Percentiles rank a stretch among this genome's conserved stretches.
Conservation (phyloP, 2,113 vertebrate genomes). For the Origma solitaria region DNA sequence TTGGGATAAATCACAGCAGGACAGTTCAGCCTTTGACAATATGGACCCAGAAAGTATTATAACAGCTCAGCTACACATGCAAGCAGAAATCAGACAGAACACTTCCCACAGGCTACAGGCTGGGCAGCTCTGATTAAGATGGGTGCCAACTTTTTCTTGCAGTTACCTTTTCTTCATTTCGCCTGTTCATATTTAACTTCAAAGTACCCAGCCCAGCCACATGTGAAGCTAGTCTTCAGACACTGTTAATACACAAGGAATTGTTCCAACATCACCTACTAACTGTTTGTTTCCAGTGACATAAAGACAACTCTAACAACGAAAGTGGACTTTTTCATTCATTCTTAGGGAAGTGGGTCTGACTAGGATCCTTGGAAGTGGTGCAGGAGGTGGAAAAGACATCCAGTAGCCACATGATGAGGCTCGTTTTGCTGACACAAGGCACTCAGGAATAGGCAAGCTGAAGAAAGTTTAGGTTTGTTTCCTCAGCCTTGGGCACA, state of each 20-base stretch:
- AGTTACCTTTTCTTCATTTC: neutral
- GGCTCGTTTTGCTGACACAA: slow-evolving; percentile 42
- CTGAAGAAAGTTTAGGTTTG: slow-evolving; percentile 37
- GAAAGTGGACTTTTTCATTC: neutral
- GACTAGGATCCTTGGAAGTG: neutral
- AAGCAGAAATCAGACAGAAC: neutral
- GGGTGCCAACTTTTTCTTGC: neutral
- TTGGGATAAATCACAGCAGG: neutral
- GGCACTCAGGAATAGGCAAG: slow-evolving; percentile 12
- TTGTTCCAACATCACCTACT: neutral
- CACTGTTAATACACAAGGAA: neutral
- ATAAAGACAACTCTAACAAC: neutral
- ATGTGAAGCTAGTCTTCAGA: neutral
- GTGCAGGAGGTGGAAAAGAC: neutral
- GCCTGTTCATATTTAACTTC: neutral
- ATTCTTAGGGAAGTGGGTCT: neutral
- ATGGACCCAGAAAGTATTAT: neutral
- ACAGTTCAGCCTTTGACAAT: neutral
- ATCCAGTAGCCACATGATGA: neutral
- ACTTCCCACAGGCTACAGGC: neutral
- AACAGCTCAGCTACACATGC: neutral
- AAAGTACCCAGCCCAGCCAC: neutral
- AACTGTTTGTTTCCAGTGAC: neutral
- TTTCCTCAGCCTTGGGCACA: slow-evolving; percentile 47
- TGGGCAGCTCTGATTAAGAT: neutral